Percentiles rank a stretch among this genome's conserved stretches.
These are phyloP conservation scores for Hemithea aestivaria DNA, from an alignment of 2,888 invertebrate species.

Conservation along the genomic window DNA sequence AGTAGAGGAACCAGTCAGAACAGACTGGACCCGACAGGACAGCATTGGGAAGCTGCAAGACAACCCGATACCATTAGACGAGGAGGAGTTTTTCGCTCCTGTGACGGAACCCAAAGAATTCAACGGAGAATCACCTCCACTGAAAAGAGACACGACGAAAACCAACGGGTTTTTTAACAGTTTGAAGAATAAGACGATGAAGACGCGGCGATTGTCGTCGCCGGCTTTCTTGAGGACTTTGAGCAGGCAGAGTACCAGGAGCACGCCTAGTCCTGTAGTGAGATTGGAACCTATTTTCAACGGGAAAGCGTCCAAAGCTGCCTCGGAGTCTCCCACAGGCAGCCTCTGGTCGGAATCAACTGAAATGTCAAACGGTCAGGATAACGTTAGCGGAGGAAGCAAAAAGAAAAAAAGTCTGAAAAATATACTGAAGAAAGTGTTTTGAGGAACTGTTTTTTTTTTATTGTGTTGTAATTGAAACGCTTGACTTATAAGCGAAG, in stretches of 20 bases:
- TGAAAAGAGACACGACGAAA: conserved; percentile 57
- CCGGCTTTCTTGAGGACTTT: conserved; percentile 80
- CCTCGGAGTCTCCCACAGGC: conserved; percentile 68
- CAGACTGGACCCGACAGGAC: conserved; percentile 52
- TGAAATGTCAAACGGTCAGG: conserved; percentile 61
- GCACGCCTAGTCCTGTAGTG: conserved; percentile 61
- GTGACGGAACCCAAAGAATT: conserved; percentile 68
- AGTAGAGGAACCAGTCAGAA: conserved; percentile 59
- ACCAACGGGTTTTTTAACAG: conserved; percentile 71
- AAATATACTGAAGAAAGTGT: conserved; percentile 88
- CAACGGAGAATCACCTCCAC: conserved; percentile 39
- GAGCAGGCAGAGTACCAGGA: conserved; percentile 69
- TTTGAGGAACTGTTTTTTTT: conserved; percentile 69
- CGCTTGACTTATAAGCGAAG: conserved; percentile 39
- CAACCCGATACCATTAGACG: conserved; percentile 76
- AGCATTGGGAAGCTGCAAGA: conserved; percentile 64
- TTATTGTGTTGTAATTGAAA: conserved; percentile 17
- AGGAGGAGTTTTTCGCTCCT: conserved; percentile 75
- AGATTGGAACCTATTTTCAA: conserved; percentile 59
- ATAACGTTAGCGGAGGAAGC: conserved; percentile 44
- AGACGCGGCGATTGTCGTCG: conserved; percentile 77
- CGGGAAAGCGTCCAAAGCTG: conserved; percentile 54
- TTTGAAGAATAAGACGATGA: conserved; percentile 69
- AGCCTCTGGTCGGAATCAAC: conserved; percentile 73
- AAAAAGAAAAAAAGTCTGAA: conserved; percentile 85